Percentiles rank a stretch among this genome's conserved stretches.
These are phyloP conservation scores for Odontophorus gujanensis DNA, from an alignment of 2,113 vertebrate species.

Conservation along the genomic window DNA sequence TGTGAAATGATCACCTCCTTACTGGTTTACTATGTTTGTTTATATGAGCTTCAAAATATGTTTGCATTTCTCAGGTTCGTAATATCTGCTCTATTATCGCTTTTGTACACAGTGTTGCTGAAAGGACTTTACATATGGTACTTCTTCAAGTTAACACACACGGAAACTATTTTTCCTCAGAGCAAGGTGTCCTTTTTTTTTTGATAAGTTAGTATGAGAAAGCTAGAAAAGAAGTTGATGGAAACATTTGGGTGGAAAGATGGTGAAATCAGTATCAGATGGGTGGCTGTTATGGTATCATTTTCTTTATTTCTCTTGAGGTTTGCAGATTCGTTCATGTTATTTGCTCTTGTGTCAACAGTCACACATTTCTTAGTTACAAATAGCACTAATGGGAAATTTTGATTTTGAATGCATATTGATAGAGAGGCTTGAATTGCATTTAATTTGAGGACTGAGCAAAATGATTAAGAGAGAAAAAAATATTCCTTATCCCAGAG, in stretches of 20 bases:
- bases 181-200: not conserved
- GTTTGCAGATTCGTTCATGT: not conserved
- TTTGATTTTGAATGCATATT: conserved; percentile 52
- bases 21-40: not conserved
- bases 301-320: not conserved
- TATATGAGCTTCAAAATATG: not conserved
- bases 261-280: not conserved
- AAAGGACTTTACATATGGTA: conserved; percentile 48
- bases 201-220: not conserved
- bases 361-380: conserved; percentile 25
- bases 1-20: not conserved
- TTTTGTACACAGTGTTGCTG: conserved; percentile 36
- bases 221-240: not conserved
- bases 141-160: not conserved
- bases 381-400: conserved; percentile 30
- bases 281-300: not conserved
- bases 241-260: conserved; percentile 5
- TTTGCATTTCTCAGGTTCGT: not conserved
- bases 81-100: conserved; percentile 17
- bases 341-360: not conserved
- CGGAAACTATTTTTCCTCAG: conserved; percentile 30
- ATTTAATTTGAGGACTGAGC: conserved; percentile 43
- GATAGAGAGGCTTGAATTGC: conserved; percentile 5
- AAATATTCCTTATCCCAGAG: conserved; percentile 34
- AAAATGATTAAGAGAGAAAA: conserved; percentile 47